Conservation (phyloP, 2,888 invertebrate species). For the Lasius platythorax region DNA sequence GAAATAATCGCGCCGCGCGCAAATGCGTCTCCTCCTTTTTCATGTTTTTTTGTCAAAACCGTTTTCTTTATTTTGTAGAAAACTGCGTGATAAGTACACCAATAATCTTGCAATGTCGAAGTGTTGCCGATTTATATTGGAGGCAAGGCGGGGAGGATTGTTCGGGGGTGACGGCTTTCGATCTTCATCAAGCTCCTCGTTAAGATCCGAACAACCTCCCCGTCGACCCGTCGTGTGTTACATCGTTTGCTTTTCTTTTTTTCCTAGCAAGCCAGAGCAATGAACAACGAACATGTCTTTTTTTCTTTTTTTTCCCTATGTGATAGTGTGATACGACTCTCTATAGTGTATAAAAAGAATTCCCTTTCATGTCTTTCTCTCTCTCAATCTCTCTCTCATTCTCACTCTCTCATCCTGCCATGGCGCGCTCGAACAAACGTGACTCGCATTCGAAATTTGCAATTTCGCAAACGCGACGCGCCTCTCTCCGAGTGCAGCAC, state of each 20-base stretch:
- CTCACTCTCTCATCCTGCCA: constrained; percentile 26
- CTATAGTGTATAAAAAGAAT: constrained; percentile 80
- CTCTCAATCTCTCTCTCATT: constrained; percentile 40
- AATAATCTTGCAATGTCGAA: constrained; percentile 84
- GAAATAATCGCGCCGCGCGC: constrained; percentile 35
- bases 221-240: constrained; percentile 75
- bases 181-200: constrained; percentile 52
- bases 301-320: constrained; percentile 73
- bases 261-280: constrained; percentile 83
- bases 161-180: constrained; percentile 69
- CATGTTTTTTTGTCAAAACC: constrained; percentile 80
- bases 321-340: constrained; percentile 81
- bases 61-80: constrained; percentile 85
- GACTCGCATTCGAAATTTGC: constrained; percentile 52
- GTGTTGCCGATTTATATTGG: constrained; percentile 81
- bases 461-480: constrained; percentile 53
- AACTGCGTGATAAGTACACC: constrained; percentile 85
- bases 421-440: constrained; percentile 58
- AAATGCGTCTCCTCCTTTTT: constrained; percentile 1
- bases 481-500: constrained; percentile 44
- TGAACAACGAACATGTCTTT: constrained; percentile 81
- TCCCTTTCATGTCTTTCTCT: constrained; percentile 31
- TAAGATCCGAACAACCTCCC: constrained; percentile 75
- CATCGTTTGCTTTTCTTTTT: constrained; percentile 69
- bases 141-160: constrained; percentile 75